Conservation (phyloP, 2,888 invertebrate species). For the Zaprionus obscuricornis region DNA sequence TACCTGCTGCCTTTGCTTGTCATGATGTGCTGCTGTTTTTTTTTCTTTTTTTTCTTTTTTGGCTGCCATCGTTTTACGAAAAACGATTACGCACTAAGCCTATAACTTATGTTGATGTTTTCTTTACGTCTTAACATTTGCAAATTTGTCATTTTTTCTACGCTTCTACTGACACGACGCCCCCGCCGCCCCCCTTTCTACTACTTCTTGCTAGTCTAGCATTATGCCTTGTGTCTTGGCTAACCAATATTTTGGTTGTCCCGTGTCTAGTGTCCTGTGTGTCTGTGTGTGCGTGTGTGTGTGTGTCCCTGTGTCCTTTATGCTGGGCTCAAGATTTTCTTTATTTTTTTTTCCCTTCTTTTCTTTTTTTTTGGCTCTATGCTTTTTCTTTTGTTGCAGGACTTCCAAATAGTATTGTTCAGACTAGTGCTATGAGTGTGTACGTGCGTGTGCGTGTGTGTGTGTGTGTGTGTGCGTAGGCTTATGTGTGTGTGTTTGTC, state of each 20-base stretch:
- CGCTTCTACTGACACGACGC: slow-evolving; percentile 16
- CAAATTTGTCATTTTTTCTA: slow-evolving; percentile 78
- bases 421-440: slow-evolving; percentile 1
- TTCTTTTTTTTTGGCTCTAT: slow-evolving; percentile 18
- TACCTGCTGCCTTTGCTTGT: background rate
- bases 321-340: slow-evolving; percentile 50
- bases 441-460: slow-evolving; percentile 22
- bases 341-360: slow-evolving; percentile 26
- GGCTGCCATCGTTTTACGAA: slow-evolving; percentile 66
- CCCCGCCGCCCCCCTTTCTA: background rate
- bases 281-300: background rate
- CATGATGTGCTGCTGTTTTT: slow-evolving; percentile 65
- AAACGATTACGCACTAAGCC: slow-evolving; percentile 79
- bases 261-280: slow-evolving; percentile 1
- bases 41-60: background rate
- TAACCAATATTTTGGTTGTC: slow-evolving; percentile 69
- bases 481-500: slow-evolving; percentile 24
- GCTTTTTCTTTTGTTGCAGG: slow-evolving; percentile 14
- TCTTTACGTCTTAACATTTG: slow-evolving; percentile 79
- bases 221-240: slow-evolving; percentile 14
- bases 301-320: slow-evolving; percentile 43
- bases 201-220: slow-evolving; percentile 17
- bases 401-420: slow-evolving; percentile 56
- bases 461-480: slow-evolving; percentile 10
- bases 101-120: slow-evolving; percentile 80